Percentiles rank a stretch among this genome's conserved stretches.
phyloP scores from a whole-genome alignment of 2,797 vertebrate species.

The Danio albolineatus region DNA sequence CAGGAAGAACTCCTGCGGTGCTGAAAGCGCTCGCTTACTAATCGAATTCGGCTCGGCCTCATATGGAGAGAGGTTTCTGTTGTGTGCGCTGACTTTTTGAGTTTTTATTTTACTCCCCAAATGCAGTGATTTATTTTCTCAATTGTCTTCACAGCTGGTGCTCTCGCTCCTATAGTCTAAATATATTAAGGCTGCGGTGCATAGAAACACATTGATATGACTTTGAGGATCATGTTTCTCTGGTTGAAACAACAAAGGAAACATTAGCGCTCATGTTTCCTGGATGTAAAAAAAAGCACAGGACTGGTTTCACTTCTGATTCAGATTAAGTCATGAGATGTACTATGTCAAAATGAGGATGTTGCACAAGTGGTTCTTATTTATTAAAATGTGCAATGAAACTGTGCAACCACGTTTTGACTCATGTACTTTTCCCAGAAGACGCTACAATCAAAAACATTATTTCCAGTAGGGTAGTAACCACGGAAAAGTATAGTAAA shows the following conservation, averaged over 20 bases:
- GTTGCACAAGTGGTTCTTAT: not conserved
- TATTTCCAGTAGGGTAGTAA: not conserved
- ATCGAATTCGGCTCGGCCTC: constrained; percentile 40
- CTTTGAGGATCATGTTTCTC: not conserved
- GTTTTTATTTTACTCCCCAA: constrained; percentile 26
- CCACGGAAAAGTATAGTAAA: not conserved
- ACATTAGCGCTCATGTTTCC: not conserved
- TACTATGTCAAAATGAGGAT: not conserved
- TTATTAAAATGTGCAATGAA: not conserved
- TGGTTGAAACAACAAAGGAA: constrained; percentile 12
- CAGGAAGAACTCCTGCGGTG: constrained; percentile 46
- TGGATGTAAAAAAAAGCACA: not conserved
- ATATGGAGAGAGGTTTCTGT: constrained; percentile 23
- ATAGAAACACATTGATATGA: constrained; percentile 3
- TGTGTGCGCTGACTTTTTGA: not conserved
- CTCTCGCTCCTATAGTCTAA: not conserved
- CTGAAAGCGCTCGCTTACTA: constrained; percentile 43
- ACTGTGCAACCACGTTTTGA: not conserved
- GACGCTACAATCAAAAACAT: not conserved
- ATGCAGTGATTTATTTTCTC: constrained; percentile 21
- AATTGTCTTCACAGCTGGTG: constrained; percentile 6
- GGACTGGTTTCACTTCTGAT: too few relatives aligned
- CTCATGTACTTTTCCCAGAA: not conserved
- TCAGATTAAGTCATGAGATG: too few relatives aligned
- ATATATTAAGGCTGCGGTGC: not conserved